A percentile compares a stretch with the other conserved stretches of the same genome.
Evolutionary conservation across 2,888 invertebrate genomes (phyloP).

Genomic region (Harpalus rubripes): DNA sequence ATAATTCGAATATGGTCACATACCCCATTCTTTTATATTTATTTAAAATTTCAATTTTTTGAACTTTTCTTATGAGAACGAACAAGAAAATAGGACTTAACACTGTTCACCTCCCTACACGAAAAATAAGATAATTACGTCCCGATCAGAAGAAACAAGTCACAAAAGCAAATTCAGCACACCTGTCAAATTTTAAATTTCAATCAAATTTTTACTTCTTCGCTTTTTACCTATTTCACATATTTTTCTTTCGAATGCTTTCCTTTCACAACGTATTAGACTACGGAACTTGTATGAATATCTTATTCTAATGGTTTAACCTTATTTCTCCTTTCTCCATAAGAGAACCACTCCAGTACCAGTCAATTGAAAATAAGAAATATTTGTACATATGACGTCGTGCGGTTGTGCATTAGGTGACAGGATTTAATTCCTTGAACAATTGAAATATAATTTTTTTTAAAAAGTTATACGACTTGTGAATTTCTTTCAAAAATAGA

Average conservation of each 20-base stretch:
- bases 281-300: neutral
- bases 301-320: neutral
- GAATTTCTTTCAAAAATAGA: too few relatives aligned
- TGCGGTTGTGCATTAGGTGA: too few relatives aligned
- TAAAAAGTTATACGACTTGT: too few relatives aligned
- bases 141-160: constrained; percentile 21
- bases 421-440: too few relatives aligned
- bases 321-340: neutral
- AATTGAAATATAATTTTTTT: too few relatives aligned
- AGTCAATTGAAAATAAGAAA: neutral
- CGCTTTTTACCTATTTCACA: too few relatives aligned
- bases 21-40: too few relatives aligned
- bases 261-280: neutral
- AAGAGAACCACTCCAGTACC: neutral
- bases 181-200: constrained; percentile 29
- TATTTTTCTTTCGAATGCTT: too few relatives aligned
- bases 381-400: too few relatives aligned
- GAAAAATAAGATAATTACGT: constrained; percentile 56
- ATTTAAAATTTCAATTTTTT: neutral
- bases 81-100: constrained; percentile 1
- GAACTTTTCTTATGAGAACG: constrained; percentile 21
- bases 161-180: constrained; percentile 22
- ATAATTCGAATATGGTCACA: too few relatives aligned
- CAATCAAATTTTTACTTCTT: too few relatives aligned
- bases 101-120: constrained; percentile 36